Base-by-base conservation (phyloP, 2,888 invertebrate genomes). In the Mystacides longicornis region DNA sequence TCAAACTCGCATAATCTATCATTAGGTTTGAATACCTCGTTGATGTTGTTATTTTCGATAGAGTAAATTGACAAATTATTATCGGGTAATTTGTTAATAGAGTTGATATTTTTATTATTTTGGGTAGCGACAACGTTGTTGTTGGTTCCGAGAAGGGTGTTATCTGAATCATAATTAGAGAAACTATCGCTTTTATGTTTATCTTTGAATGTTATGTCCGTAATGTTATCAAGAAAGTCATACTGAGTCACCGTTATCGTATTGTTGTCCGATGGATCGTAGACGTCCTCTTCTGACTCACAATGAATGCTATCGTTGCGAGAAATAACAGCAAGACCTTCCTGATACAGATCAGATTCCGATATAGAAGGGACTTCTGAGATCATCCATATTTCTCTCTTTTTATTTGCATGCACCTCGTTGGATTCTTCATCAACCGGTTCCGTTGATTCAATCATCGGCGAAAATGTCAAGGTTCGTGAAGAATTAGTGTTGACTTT, bases 311-410 rank as follows among this genome's bases (percentile, higher is more conserved):
- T 46, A 22, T 49, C 56, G 48, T 55, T n/a, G 45, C 54, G n/a
- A n/a, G 52, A 21, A 42, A 53, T 43, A 27, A 51, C 33, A 0
- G 51, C 48, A 3, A 49, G 2, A 3, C 52, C 49, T 2, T 56
- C 54, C 2, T 51, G 50, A n/a, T 49, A 56, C 33, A 53, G 48
- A 14, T 64, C 63, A 52, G 64, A 63, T 2, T 67, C 66, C 0
- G 68, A 69, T 1, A 66, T 67, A 20, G 72, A 72, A 0, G 76
- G 72, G 0, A 71, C 71, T 67, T 79, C 78, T 21, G 73, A 66
- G 49, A 78, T 78, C 62, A 74, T 75, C 78, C 78, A 79, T 63
- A 79, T 77, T 47, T 74, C 70, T 2, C 54, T 33, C 9, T 45
- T 31, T 4, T 19, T 7, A 3, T 19, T 19, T 7, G 22, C 23